Conservation (phyloP, 2,888 invertebrate species). For the Alsophila aescularia region DNA sequence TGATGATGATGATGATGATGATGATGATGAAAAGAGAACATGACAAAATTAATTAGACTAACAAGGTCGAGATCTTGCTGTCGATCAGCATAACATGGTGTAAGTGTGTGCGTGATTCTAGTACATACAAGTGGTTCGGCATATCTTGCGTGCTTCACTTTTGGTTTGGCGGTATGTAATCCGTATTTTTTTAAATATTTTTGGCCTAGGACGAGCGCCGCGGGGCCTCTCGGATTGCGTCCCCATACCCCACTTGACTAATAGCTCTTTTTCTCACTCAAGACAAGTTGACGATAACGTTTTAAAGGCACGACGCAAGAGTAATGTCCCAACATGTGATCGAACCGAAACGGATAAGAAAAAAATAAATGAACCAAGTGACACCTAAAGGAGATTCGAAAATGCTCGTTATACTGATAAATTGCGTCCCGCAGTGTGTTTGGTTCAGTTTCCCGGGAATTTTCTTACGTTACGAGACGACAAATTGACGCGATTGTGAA, state of each 20-base stretch:
- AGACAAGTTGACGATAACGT: slow-evolving; percentile 71
- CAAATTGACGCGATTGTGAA: slow-evolving; percentile 56
- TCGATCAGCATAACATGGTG: no score
- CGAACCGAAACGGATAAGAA: slow-evolving; percentile 77
- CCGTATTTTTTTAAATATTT: no score
- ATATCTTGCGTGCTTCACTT: no score
- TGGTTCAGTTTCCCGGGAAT: slow-evolving; percentile 52
- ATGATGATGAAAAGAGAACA: no score
- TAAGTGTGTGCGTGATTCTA: no score
- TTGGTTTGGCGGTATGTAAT: no score
- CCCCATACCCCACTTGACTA: slow-evolving; percentile 60
- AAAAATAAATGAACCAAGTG: slow-evolving; percentile 80
- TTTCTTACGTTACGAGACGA: slow-evolving; percentile 57
- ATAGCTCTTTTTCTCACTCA: slow-evolving; percentile 65
- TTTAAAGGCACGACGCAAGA: slow-evolving; percentile 70
- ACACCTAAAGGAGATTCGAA: slow-evolving; percentile 78
- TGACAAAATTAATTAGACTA: no score
- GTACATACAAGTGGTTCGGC: no score
- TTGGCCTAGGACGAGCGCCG: not conserved
- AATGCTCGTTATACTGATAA: slow-evolving; percentile 81
- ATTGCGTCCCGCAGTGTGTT: slow-evolving; percentile 72
- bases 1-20: no score
- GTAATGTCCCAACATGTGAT: slow-evolving; percentile 76
- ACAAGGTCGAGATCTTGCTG: no score
- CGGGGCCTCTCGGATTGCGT: slow-evolving; percentile 33